Conservation (phyloP, 2,113 vertebrate species). For the Zeus faber region DNA sequence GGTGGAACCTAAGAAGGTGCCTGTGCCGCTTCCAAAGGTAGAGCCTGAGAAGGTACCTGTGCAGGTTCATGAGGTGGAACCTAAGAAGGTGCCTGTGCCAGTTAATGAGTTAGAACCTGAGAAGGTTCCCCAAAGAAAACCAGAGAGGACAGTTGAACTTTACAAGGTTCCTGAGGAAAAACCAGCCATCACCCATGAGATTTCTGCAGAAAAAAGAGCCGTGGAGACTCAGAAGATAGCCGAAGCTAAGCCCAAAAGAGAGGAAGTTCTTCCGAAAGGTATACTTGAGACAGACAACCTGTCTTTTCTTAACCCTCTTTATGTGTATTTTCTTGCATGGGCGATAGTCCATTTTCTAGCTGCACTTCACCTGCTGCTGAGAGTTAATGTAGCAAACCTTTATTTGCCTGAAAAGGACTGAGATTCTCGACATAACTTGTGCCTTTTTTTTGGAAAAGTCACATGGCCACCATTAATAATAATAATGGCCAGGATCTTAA, state of each 20-base stretch:
- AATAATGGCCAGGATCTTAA: too few species aligned
- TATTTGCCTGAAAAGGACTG: too few species aligned
- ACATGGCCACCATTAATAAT: too few species aligned
- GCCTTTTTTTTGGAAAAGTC: too few species aligned
- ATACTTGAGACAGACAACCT: conserved; percentile 28
- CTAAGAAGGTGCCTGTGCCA: conserved; percentile 67
- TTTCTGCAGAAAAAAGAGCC: not conserved
- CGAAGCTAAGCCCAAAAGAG: conserved; percentile 63
- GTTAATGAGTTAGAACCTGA: conserved; percentile 19
- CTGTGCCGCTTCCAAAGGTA: conserved; percentile 44
- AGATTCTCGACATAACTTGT: too few species aligned
- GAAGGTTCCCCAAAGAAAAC: conserved; percentile 43
- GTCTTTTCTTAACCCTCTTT: conserved; percentile 21
- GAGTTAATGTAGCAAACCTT: too few species aligned
- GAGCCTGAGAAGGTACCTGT: conserved; percentile 52
- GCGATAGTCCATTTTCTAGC: conserved; percentile 16
- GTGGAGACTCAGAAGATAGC: not conserved
- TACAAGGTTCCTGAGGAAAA: not conserved
- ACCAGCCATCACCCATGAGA: not conserved
- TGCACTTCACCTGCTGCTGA: too few species aligned
- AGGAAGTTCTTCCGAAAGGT: conserved; percentile 56
- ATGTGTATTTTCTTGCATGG: conserved; percentile 2
- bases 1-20: conserved; percentile 61
- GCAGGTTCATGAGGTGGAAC: conserved; percentile 40
- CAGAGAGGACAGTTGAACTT: too few species aligned